These are phyloP conservation scores for Galeopsomyia nigrocyanea DNA, from an alignment of 2,888 invertebrate genomes.

Conservation along the genomic window DNA sequence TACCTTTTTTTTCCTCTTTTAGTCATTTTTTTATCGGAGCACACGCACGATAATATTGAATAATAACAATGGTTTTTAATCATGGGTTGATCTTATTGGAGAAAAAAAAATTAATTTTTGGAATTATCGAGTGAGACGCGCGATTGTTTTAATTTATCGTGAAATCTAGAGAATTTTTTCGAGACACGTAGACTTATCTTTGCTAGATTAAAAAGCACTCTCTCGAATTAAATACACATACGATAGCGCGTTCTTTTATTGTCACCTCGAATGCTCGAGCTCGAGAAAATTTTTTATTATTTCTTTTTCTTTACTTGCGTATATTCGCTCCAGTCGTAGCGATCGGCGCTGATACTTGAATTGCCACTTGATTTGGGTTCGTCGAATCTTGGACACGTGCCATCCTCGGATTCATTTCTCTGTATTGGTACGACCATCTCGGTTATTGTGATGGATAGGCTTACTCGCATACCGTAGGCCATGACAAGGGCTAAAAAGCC, in stretches of 20 bases:
- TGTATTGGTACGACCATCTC: slow-evolving; percentile 72
- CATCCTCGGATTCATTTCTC: slow-evolving; percentile 7
- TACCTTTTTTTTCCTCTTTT: too few relatives aligned
- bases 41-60: too few relatives aligned
- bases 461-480: slow-evolving; percentile 83
- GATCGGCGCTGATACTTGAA: slow-evolving; percentile 13
- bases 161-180: too few relatives aligned
- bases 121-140: too few relatives aligned
- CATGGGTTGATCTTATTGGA: too few relatives aligned
- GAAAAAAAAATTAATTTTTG: too few relatives aligned
- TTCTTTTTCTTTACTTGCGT: slow-evolving; percentile 43
- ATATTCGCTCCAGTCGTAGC: slow-evolving; percentile 53
- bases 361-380: neutral
- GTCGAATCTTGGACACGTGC: slow-evolving; percentile 27
- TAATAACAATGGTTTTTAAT: too few relatives aligned
- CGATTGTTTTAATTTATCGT: too few relatives aligned
- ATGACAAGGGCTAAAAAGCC: slow-evolving; percentile 79
- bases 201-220: neutral
- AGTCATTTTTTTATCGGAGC: too few relatives aligned
- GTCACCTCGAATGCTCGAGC: neutral
- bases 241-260: slow-evolving; percentile 6
- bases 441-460: slow-evolving; percentile 80
- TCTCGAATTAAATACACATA: slow-evolving; percentile 1
- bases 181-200: neutral
- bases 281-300: neutral